Evolutionary conservation across 2,113 vertebrate genomes (phyloP).

Genomic region (Spilogale gracilis): DNA sequence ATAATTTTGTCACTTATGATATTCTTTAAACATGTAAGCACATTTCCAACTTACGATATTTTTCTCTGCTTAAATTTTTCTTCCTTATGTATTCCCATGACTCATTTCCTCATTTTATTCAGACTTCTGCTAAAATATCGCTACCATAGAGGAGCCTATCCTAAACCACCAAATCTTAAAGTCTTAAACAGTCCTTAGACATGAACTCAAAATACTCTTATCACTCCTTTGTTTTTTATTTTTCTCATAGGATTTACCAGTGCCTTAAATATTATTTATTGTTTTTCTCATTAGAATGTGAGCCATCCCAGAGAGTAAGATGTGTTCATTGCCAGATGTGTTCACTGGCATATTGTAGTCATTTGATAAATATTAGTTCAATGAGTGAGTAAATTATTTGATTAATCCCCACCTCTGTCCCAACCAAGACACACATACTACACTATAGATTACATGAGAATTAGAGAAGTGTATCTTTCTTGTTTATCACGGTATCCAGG

Average conservation of each 20-base stretch:
- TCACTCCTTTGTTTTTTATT: not conserved
- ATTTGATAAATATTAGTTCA: slow-evolving; percentile 26
- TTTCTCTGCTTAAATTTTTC: not conserved
- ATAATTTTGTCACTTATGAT: slow-evolving; percentile 9
- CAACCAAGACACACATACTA: not conserved
- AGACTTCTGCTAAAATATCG: slow-evolving; percentile 26
- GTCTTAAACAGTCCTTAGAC: not conserved
- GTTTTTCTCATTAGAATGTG: not conserved
- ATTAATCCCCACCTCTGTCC: not conserved
- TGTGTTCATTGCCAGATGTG: not conserved
- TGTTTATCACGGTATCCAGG: not conserved
- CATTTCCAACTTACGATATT: not conserved
- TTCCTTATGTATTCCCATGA: not conserved
- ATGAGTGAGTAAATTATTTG: not conserved
- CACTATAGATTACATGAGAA: not conserved
- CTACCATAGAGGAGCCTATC: not conserved
- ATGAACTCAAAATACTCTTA: not conserved
- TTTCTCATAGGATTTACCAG: not conserved
- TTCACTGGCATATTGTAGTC: not conserved
- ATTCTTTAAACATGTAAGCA: not conserved
- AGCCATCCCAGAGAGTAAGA: not conserved
- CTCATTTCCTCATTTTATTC: slow-evolving; percentile 9
- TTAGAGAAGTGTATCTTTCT: not conserved
- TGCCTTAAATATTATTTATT: not conserved
- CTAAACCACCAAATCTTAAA: not conserved